Conservation (phyloP, 2,888 invertebrate species). For the Drosophila tripunctata region DNA sequence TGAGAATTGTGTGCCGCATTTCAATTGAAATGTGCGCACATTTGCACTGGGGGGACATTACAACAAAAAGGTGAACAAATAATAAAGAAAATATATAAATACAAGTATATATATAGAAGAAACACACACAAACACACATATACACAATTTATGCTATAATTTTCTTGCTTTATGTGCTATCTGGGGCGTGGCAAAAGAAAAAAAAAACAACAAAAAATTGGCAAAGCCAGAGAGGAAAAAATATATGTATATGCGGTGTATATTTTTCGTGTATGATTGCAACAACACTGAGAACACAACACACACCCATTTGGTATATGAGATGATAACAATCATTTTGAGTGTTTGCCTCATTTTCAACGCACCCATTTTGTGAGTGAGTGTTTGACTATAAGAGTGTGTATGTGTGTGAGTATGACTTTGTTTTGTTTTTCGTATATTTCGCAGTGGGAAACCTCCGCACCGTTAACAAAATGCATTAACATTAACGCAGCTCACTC, state of each 20-base stretch:
- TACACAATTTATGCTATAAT: constrained; percentile 64
- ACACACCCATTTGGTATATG: constrained; percentile 36
- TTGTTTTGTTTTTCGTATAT: constrained; percentile 26
- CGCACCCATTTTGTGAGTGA: constrained; percentile 53
- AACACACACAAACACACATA: constrained; percentile 8
- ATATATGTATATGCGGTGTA: constrained; percentile 4
- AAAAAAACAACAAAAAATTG: too few species aligned
- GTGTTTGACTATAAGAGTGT: constrained; percentile 4
- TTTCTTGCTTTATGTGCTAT: constrained; percentile 63
- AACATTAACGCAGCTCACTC: constrained; percentile 60
- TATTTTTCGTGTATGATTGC: constrained; percentile 8
- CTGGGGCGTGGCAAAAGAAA: constrained; percentile 66
- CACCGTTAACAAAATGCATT: constrained; percentile 62
- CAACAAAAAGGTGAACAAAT: constrained; percentile 26
- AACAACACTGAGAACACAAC: constrained; percentile 24
- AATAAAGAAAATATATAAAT: constrained; percentile 8
- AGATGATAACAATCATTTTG: constrained; percentile 75
- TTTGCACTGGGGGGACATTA: constrained; percentile 53
- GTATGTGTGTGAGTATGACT: constrained; percentile 33
- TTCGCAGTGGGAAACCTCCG: constrained; percentile 5
- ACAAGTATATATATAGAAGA: neutral
- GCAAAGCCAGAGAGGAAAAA: constrained; percentile 26
- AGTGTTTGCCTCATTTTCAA: constrained; percentile 68
- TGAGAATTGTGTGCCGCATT: constrained; percentile 54
- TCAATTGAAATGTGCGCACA: constrained; percentile 77